Percentiles rank a stretch among this genome's conserved stretches.
Conservation (phyloP, 2,113 vertebrate species). For the Saiga tatarica region DNA sequence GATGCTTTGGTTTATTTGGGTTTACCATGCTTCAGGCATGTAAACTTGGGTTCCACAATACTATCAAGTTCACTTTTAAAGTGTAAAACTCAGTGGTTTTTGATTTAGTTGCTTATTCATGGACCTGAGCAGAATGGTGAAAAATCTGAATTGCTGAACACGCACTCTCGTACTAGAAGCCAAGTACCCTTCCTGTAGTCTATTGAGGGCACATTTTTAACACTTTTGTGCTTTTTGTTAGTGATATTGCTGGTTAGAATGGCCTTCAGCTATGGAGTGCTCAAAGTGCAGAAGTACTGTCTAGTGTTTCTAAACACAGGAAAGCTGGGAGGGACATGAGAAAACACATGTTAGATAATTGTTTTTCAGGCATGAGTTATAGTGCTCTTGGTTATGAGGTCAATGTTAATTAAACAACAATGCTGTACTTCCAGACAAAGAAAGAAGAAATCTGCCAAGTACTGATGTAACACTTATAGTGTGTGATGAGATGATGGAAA, state of each 20-base stretch:
- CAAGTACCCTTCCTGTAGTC: not conserved
- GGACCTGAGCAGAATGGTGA: not conserved
- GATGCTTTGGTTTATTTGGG: not conserved
- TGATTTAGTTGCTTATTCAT: not conserved
- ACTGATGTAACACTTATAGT: not conserved
- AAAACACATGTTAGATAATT: not conserved
- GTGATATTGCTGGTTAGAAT: not conserved
- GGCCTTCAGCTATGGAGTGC: not conserved
- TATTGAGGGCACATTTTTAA: not conserved
- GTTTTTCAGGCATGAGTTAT: not conserved
- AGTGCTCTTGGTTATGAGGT: not conserved
- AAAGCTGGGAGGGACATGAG: not conserved
- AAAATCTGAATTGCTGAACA: not conserved
- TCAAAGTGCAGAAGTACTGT: not conserved
- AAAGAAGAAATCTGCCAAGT: not conserved
- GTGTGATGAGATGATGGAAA: not conserved
- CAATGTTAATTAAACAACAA: not conserved
- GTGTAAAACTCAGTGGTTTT: not conserved
- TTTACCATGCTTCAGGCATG: not conserved
- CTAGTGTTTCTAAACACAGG: not conserved
- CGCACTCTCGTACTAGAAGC: not conserved
- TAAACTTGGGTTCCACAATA: not conserved
- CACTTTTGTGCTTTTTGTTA: not conserved
- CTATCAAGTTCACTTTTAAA: not conserved
- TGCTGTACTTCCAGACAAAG: not conserved